Evolutionary conservation across 53 echinoderm and acorn worm species (phyloP), one percentile per base, ranked within the genome.

Genomic region (Echinometra lucunter): DNA sequence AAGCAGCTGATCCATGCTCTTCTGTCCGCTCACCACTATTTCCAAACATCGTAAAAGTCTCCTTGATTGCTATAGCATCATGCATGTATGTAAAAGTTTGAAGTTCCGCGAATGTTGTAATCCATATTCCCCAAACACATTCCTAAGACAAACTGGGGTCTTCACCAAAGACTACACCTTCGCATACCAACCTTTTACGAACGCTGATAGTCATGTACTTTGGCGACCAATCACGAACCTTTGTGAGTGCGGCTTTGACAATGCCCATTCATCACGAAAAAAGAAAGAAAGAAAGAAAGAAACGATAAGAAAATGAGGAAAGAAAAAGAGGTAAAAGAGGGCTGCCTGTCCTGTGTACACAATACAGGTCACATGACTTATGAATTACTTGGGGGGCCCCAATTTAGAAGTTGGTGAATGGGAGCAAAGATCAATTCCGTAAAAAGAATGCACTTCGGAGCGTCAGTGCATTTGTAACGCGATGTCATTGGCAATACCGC

Each of bases 181-280:
- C 44, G 27, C 81, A 81, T 81, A 42, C 81, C 81, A 81, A 81
- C 44, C 81, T 81, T 42, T 44, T 81, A 18, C 44, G 25, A 81
- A 81, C 81, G 81, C 44, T 44, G 44, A 42, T 81, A 44, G 81
- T 30, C 40, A 10, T 81, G 81, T 44, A 81, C 42, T 81, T 81
- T 15, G 44, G 44, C 23, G 30, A 81, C 81, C 81, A 81, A 81
- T 81, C 81, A 81, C 81, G 18, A 10, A 23, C 81, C 81, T 23
- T 7, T 81, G 40, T 81, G 44, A 44, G 81, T 44, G 30, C 81
- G 18, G 44, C 42, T 44, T 42, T 81, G 81, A 81, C 81, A 81
- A 81, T 81, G 44, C 81, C 44, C 81, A 81, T 81, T 81, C 81
- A 81, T 81, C 81, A 81, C 40, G 44, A 42, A 21, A 44, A 38